Conservation (phyloP, 2,888 invertebrate genomes). For the Scaptomyza cyrtandrae region DNA sequence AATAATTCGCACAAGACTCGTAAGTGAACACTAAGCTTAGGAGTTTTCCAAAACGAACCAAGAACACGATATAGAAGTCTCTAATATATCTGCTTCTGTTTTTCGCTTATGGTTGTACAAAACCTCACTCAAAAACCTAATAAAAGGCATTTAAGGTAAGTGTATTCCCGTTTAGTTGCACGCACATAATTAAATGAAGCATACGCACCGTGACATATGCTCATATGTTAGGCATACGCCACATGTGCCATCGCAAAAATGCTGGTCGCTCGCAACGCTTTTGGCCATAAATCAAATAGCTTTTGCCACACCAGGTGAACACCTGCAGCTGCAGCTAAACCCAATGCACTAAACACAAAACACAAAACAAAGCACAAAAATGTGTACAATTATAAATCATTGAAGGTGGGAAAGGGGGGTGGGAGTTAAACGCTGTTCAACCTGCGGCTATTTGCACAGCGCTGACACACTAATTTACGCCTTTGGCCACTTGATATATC, state of each 20-base stretch:
- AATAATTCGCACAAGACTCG: too few relatives aligned
- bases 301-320: constrained; percentile 43
- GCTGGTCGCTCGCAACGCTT: constrained; percentile 46
- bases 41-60: too few relatives aligned
- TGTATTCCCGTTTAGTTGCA: constrained; percentile 12
- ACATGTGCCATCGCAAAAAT: constrained; percentile 49
- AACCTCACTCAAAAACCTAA: too few relatives aligned
- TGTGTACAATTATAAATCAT: constrained; percentile 41
- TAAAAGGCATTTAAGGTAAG: neutral
- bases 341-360: constrained; percentile 8
- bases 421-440: constrained; percentile 17
- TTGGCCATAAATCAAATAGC: constrained; percentile 60
- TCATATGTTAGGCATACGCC: constrained; percentile 55
- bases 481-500: constrained; percentile 58
- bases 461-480: constrained; percentile 60
- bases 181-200: constrained; percentile 59
- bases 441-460: constrained; percentile 43
- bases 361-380: constrained; percentile 9
- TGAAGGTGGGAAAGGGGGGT: neutral
- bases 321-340: constrained; percentile 45
- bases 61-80: too few relatives aligned
- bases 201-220: constrained; percentile 27
- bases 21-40: too few relatives aligned
- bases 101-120: too few relatives aligned
- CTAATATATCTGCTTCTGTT: too few relatives aligned